Conservation (phyloP, 1,140 invertebrate species). For the Drosophila ercepeae region DNA sequence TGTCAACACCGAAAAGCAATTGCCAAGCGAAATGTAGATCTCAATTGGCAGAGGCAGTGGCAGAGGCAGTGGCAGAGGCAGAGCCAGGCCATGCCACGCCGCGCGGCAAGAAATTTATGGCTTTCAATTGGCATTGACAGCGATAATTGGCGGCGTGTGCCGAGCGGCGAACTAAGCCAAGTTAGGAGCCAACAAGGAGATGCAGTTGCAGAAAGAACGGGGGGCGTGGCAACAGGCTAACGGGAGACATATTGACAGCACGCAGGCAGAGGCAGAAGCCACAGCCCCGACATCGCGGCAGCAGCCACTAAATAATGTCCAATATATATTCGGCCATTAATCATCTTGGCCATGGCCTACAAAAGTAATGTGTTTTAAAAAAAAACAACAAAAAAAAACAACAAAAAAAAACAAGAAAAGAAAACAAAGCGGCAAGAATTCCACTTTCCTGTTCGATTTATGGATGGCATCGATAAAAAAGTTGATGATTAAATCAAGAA, state of each 20-base stretch:
- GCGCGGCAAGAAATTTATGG: slow-evolving; percentile 66
- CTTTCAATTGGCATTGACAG: slow-evolving; percentile 70
- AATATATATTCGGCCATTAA: slow-evolving; percentile 50
- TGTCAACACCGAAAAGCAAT: slow-evolving; percentile 56
- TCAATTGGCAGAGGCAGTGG: slow-evolving; percentile 10
- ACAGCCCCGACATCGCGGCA: slow-evolving; percentile 42
- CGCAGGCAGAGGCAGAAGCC: slow-evolving; percentile 37
- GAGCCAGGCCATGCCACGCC: slow-evolving; percentile 1
- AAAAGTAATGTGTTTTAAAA: slow-evolving; percentile 25
- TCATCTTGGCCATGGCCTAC: slow-evolving; percentile 54
- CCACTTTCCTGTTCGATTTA: neutral
- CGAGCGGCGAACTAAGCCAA: slow-evolving; percentile 23
- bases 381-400: neutral
- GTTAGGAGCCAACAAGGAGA: slow-evolving; percentile 16
- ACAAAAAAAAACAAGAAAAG: neutral
- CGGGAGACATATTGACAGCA: slow-evolving; percentile 40
- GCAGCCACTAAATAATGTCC: slow-evolving; percentile 36
- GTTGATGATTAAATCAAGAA: too few species aligned
- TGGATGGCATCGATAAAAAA: neutral
- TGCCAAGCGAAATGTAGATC: slow-evolving; percentile 24
- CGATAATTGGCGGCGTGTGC: slow-evolving; percentile 58
- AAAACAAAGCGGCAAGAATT: neutral
- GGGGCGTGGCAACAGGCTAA: neutral
- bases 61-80: slow-evolving; percentile 1
- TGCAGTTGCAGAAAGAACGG: neutral